Conservation (phyloP, 1,140 invertebrate genomes). For the Hypothenemus hampei region DNA sequence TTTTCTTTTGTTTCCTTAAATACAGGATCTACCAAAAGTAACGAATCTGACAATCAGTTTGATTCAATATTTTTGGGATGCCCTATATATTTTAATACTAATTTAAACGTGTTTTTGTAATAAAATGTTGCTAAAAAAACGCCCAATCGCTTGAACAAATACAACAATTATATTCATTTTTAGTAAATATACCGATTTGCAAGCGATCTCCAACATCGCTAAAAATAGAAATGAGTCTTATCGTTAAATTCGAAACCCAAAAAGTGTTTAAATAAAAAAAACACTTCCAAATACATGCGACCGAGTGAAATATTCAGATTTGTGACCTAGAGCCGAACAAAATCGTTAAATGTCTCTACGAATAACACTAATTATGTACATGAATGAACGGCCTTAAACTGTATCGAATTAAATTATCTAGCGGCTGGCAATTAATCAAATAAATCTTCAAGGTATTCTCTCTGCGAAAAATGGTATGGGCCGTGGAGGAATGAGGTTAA, state of each 20-base stretch:
- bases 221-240: slow-evolving; percentile 18
- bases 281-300: too few species aligned
- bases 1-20: too few species aligned
- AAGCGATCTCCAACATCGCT: neutral
- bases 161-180: too few species aligned
- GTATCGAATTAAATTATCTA: slow-evolving; percentile 2
- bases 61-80: too few species aligned
- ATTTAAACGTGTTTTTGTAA: too few species aligned
- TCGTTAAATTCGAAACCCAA: neutral
- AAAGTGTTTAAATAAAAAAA: neutral
- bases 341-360: neutral
- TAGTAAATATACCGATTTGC: too few species aligned
- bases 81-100: too few species aligned
- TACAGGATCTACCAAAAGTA: too few species aligned
- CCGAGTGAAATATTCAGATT: neutral
- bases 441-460: slow-evolving; percentile 5
- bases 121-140: too few species aligned
- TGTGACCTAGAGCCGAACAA: neutral
- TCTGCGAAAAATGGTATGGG: slow-evolving; percentile 5
- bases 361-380: neutral
- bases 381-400: neutral
- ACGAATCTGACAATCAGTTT: too few species aligned
- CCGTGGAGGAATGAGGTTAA: slow-evolving; percentile 8
- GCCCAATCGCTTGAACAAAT: too few species aligned
- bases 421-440: neutral